Base-by-base conservation (phyloP, 1,140 invertebrate genomes). In the Leptinotarsa defecta region DNA sequence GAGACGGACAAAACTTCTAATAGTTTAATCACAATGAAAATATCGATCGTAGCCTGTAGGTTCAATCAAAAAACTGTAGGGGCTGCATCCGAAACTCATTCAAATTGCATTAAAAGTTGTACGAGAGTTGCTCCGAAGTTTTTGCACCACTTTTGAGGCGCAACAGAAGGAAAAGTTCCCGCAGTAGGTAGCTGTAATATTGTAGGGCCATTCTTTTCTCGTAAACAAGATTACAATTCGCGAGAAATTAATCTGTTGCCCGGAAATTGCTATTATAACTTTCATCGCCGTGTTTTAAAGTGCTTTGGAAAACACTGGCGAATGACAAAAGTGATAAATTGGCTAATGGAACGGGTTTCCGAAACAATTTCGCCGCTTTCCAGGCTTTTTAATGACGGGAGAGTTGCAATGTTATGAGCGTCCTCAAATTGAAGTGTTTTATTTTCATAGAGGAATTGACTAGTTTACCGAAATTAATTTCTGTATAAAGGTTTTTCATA, bases 151-250 rank as follows among this genome's bases (percentile, higher is more conserved):
- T 22, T 48, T 22, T 71, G 22, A 48, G 15, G 43, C 17, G 20
- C 17, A 20, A 13, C 27, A 22, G 69, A 48, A 48, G 69, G 48
- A 61, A 61, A 49, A 61, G 24, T 19, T 71, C 52, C 22, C 20
- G n/a, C n/a, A 71, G 69, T 52, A 61, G 69, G 69, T 71, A 71
- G 67, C 69, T 71, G 15, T 71, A 15, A 71, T 71, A 71, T 71
- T 61, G 49, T 71, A 24, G 15, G 13, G 19, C 24, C 15, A 71
- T 71, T 71, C 69, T 71, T 71, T 57, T 57, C 69, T 52, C 69
- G 69, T 71, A 71, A 71, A 71, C 52, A 71, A 71, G 69, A 71
- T 71, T 71, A 71, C 52, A 57, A 57, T 71, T 71, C 69, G 49
- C 52, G 20, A 48, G 69, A 71, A 71, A 71, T 71, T 71, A 71